Evolutionary conservation across 2,888 invertebrate genomes (phyloP).

Genomic region (Drosophila recens): DNA sequence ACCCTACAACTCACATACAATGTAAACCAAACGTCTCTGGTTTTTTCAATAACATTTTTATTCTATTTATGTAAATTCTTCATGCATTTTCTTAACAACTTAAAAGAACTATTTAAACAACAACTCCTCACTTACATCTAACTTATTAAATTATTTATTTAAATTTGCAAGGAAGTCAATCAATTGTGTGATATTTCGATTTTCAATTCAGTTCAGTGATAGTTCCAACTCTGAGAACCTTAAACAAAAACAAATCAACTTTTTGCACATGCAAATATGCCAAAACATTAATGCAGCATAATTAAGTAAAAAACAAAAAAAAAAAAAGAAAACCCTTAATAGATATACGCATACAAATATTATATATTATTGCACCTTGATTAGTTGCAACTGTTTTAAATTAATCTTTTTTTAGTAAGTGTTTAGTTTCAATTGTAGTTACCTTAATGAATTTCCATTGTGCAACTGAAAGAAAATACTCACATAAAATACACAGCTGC

Average conservation of each 20-base stretch:
- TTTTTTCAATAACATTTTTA: conserved; percentile 52
- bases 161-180: conserved; percentile 35
- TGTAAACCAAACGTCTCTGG: conserved; percentile 70
- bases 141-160: conserved; percentile 50
- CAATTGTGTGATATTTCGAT: conserved; percentile 57
- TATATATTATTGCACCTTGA: conserved; percentile 21
- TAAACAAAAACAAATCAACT: conserved; percentile 25
- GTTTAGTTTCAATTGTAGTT: conserved; percentile 52
- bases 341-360: conserved; percentile 17
- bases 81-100: conserved; percentile 31
- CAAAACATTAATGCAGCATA: conserved; percentile 37
- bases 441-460: conserved; percentile 46
- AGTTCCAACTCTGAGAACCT: conserved; percentile 53
- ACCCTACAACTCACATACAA: conserved; percentile 51
- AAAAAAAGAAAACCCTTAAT: conserved; percentile 16
- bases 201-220: conserved; percentile 48
- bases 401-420: conserved; percentile 23
- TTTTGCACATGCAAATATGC: conserved; percentile 49
- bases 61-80: conserved; percentile 67
- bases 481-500: conserved; percentile 27
- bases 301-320: neutral
- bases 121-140: conserved; percentile 43
- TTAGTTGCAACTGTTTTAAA: conserved; percentile 24
- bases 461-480: conserved; percentile 47
- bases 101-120: conserved; percentile 28